Evolutionary conservation across 2,888 invertebrate species (phyloP).

Genomic region (Ceriagrion tenellum): DNA sequence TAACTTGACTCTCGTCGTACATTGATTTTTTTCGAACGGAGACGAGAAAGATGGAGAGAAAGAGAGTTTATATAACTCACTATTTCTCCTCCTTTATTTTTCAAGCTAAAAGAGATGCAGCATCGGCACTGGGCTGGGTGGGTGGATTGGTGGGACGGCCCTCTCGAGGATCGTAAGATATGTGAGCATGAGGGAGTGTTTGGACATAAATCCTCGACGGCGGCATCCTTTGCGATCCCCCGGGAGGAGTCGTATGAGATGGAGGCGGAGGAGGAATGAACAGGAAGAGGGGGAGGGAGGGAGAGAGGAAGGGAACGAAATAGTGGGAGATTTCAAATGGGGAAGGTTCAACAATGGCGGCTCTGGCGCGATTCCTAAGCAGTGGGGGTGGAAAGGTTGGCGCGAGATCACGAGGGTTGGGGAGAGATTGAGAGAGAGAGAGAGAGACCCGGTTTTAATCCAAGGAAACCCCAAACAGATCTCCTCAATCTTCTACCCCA

Average conservation of each 20-base stretch:
- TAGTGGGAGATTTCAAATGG: background rate
- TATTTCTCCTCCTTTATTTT: background rate
- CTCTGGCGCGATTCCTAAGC: slow-evolving; percentile 13
- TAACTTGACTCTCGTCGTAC: background rate
- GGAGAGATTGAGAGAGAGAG: background rate
- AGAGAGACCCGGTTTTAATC: background rate
- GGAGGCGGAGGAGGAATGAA: background rate
- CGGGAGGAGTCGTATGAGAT: background rate
- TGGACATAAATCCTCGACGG: background rate
- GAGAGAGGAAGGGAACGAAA: background rate
- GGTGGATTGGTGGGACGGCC: background rate
- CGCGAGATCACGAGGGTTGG: background rate
- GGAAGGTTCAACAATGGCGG: background rate
- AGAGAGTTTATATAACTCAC: background rate
- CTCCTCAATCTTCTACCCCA: background rate
- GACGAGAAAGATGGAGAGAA: background rate
- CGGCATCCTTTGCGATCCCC: slow-evolving; percentile 27
- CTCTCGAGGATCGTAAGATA: background rate
- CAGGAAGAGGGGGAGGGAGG: background rate
- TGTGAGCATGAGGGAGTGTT: background rate
- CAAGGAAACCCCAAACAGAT: background rate
- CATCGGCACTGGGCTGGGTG: background rate
- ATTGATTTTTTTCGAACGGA: background rate
- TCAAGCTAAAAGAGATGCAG: background rate
- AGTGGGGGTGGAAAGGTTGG: background rate